Evolutionary conservation across 2,797 vertebrate genomes (phyloP).

Genomic region (Molossus molossus): DNA sequence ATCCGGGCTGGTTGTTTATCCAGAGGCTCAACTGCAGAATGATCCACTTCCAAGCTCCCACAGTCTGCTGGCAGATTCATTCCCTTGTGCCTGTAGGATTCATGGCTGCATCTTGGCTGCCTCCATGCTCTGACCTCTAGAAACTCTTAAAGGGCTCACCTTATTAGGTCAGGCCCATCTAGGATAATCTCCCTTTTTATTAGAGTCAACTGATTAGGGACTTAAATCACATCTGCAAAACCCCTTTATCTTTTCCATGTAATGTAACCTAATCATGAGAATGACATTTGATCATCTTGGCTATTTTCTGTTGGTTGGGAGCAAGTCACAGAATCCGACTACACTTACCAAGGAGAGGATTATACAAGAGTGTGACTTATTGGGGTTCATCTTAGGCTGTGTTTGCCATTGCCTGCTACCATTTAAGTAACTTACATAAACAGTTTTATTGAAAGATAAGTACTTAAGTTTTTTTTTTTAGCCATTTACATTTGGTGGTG

Average conservation of each 20-base stretch:
- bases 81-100: not conserved
- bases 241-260: not conserved
- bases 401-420: not conserved
- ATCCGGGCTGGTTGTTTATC: not conserved
- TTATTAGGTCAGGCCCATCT: not conserved
- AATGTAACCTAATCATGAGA: not conserved
- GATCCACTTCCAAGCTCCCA: not conserved
- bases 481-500: not conserved
- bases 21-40: not conserved
- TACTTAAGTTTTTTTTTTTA: not conserved
- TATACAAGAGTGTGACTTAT: not conserved
- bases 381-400: not conserved
- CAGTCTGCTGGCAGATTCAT: not conserved
- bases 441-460: constrained; percentile 30
- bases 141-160: not conserved
- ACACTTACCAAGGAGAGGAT: not conserved
- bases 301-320: constrained; percentile 54
- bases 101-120: not conserved
- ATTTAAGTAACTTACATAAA: constrained; percentile 2
- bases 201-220: not conserved
- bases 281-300: not conserved
- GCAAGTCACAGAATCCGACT: constrained; percentile 36
- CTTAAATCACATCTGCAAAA: constrained; percentile 1
- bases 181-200: constrained; percentile 22
- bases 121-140: not conserved